Evolutionary conservation across 1,140 invertebrate genomes (phyloP), one percentile per base, ranked within the genome.

Genomic region (Callitettix versicolor): DNA sequence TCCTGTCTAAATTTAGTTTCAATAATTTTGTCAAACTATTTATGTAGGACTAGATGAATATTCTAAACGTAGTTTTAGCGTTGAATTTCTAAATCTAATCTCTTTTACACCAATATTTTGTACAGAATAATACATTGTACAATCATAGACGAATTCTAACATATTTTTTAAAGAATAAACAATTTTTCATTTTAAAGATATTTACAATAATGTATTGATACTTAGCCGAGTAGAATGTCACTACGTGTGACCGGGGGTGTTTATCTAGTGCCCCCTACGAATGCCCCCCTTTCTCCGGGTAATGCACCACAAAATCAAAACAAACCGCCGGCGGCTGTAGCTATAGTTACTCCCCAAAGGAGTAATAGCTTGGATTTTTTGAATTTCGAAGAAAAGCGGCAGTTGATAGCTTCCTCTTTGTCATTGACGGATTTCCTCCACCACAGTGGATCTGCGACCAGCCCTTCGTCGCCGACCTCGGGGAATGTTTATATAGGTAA

Each of bases 371-470:
- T 91, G 72, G 89, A 92, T 72, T 88, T 87, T 70, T 77, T 91
- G 22, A 91, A 91, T 71, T 93, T 91, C 67, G 86, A 91, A 69
- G 88, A 93, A 73, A 90, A 90, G 70, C 74, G 88, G 56, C 85
- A 90, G 71, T 74, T 91, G 59, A 91, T 93, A 54, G 88, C 88
- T 5, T 90, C 87, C 43, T 88, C 87, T 24, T 69, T 91, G 61
- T 91, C 87, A 40, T 71, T 91, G 26, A 88, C 86, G 50, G 88
- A 92, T 68, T 89, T 91, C 67, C 68, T 91, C 48, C 83, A 85
- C 51, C 84, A 85, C 2, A 71, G 72, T 15, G 63, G 63, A 11
- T 59, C 62, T 43, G 62, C 62, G 26, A 65, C 63, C 17, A 65
- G 62, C 7, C 63, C 63, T 22, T 62, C 65, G 11, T 65, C 62